These are phyloP conservation scores for Wiebesia pumilae DNA, from an alignment of 1,140 invertebrate genomes.

Conservation along the genomic window DNA sequence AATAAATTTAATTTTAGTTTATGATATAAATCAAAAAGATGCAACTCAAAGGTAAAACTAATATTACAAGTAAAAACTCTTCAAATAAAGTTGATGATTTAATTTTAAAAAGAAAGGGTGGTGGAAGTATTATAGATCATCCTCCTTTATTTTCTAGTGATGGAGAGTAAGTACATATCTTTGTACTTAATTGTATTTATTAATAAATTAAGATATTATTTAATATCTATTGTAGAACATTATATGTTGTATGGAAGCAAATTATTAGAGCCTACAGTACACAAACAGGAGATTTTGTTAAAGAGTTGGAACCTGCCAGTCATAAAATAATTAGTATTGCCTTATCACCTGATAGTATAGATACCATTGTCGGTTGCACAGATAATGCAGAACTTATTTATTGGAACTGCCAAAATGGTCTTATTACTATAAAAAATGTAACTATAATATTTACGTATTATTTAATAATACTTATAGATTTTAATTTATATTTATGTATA, in stretches of 20 bases:
- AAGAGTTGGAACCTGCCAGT: conserved; percentile 74
- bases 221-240: conserved; percentile 31
- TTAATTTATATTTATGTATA: conserved; percentile 38
- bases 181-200: conserved; percentile 33
- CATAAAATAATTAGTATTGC: conserved; percentile 75
- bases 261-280: conserved; percentile 77
- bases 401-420: conserved; percentile 77
- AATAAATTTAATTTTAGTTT: neutral
- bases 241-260: conserved; percentile 77
- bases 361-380: conserved; percentile 76
- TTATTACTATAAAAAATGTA: conserved; percentile 73
- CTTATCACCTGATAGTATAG: conserved; percentile 68
- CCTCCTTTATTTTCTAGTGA: conserved; percentile 79
- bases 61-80: neutral
- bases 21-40: conserved; percentile 19
- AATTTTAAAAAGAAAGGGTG: conserved; percentile 73
- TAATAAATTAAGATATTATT: neutral
- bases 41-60: conserved; percentile 25
- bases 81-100: conserved; percentile 61
- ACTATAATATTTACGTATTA: conserved; percentile 34
- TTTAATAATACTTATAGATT: neutral
- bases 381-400: conserved; percentile 73
- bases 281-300: conserved; percentile 75
- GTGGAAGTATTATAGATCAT: conserved; percentile 79
- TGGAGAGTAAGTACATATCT: conserved; percentile 77